These are phyloP conservation scores for Linnaemya vulpina DNA, from an alignment of 2,888 invertebrate species.

Conservation along the genomic window DNA sequence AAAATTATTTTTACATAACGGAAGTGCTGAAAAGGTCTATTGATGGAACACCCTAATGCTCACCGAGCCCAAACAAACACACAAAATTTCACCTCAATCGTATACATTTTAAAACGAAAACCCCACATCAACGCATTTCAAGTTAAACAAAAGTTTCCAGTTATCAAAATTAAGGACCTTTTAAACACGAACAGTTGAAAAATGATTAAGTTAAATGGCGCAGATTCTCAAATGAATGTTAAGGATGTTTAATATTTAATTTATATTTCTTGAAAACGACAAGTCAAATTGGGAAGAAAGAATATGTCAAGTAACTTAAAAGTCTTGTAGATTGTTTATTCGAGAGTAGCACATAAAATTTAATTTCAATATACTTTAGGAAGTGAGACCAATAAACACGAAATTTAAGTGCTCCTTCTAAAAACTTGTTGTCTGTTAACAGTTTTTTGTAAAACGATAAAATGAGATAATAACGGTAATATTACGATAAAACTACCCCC, in stretches of 20 bases:
- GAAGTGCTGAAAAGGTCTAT: too few relatives aligned
- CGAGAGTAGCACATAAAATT: not conserved
- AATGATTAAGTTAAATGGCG: slow-evolving; percentile 2
- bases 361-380: not conserved
- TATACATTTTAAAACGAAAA: too few relatives aligned
- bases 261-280: not conserved
- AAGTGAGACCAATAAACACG: not conserved
- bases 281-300: not conserved
- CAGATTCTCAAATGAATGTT: not conserved
- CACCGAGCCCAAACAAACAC: too few relatives aligned
- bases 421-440: not conserved
- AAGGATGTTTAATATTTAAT: slow-evolving; percentile 3
- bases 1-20: too few relatives aligned
- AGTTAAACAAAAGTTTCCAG: too few relatives aligned
- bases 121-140: too few relatives aligned
- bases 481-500: not conserved
- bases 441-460: not conserved
- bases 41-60: too few relatives aligned
- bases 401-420: not conserved
- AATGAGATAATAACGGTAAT: not conserved
- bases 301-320: not conserved
- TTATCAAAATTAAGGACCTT: not conserved
- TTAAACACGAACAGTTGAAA: not conserved
- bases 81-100: too few relatives aligned
- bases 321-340: not conserved